Evolutionary conservation across 2,888 invertebrate species (phyloP), one percentile per base, ranked within the genome.

Genomic region (Caenorhabditis sp.): DNA sequence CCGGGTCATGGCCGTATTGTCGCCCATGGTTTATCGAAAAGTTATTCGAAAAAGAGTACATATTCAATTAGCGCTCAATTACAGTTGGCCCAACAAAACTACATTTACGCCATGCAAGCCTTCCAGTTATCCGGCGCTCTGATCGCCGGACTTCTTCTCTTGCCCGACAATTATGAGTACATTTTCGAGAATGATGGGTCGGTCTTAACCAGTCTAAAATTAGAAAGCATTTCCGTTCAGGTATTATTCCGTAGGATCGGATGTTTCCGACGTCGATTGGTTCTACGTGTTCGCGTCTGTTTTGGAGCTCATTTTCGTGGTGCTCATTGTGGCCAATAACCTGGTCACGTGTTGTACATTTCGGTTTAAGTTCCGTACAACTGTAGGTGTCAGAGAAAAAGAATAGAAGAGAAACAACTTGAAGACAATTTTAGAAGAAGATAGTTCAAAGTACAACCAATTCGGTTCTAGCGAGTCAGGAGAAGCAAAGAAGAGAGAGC

Each of bases 391-490:
- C 46, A 32, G 7, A 62, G 58, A 20, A 62, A 62, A 27, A 61
- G 62, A n/a, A 68, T 62, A 52, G 24, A 41, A 15, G 75, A 75
- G 46, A 62, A n/a, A n/a, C n/a, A n/a, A n/a, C n/a, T n/a, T n/a
- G n/a, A n/a, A n/a, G n/a, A n/a, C n/a, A n/a, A n/a, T n/a, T n/a
- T n/a, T n/a, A n/a, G n/a, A n/a, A n/a, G n/a, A n/a, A n/a, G n/a
- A n/a, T n/a, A n/a, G n/a, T n/a, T n/a, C n/a, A n/a, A n/a, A n/a
- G n/a, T n/a, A n/a, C n/a, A n/a, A n/a, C n/a, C n/a, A n/a, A n/a
- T n/a, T n/a, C n/a, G n/a, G n/a, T n/a, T n/a, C n/a, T n/a, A 35
- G n/a, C 15, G 1, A 58, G 15, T 9, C 46, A 32, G 7, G 68
- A 63, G 26, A 62, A 62, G 35, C 68, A 68, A n/a, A 68, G 62